Evolutionary conservation across 2,113 vertebrate species (phyloP).

Genomic region (Anolis sagrei): DNA sequence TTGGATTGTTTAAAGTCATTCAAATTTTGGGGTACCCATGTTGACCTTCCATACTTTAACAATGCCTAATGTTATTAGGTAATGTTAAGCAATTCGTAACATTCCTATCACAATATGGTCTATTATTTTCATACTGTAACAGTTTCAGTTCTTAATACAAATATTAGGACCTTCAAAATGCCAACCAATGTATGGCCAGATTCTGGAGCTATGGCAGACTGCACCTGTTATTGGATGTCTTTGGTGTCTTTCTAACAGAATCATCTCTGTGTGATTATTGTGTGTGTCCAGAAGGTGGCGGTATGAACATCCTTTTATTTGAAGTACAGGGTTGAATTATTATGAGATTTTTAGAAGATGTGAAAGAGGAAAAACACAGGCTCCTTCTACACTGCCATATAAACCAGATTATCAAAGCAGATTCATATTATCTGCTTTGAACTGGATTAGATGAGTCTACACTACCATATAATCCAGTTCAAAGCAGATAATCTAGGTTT

Average conservation of each 20-base stretch:
- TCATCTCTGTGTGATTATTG: not conserved
- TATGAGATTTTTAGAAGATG: not conserved
- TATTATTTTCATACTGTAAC: not conserved
- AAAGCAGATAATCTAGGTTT: no score
- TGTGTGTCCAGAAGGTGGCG: constrained; percentile 70
- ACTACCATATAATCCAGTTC: no score
- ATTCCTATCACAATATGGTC: not conserved
- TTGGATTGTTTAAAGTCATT: no score
- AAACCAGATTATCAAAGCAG: no score
- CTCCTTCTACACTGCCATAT: no score
- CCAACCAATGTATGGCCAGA: not conserved
- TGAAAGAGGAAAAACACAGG: not conserved
- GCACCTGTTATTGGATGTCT: not conserved
- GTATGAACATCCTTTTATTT: constrained; percentile 52
- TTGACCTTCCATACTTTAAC: no score
- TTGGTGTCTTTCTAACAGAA: not conserved
- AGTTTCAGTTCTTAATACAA: not conserved
- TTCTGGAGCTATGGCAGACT: not conserved
- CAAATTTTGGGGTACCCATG: no score
- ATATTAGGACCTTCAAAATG: not conserved
- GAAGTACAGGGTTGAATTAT: not conserved
- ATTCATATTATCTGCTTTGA: no score
- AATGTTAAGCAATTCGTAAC: no score
- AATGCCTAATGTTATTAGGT: no score
- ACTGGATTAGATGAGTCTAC: no score